Conservation (phyloP, 2,888 invertebrate genomes). For the Apamea monoglypha region DNA sequence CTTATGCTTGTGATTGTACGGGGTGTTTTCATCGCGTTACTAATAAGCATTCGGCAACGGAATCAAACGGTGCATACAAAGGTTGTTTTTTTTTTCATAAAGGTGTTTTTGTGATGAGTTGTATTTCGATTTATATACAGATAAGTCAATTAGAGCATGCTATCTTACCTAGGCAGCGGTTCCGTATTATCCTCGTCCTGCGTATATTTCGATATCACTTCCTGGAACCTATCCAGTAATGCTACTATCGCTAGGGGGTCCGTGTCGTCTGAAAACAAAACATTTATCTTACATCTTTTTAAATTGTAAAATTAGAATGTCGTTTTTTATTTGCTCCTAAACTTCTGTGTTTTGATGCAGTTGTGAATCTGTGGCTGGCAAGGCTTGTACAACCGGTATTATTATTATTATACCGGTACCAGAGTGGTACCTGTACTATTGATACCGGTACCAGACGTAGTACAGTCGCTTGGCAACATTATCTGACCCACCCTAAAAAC, state of each 20-base stretch:
- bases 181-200: constrained; percentile 81
- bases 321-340: background rate
- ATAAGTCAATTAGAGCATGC: no score
- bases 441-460: background rate
- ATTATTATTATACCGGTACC: no score
- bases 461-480: no score
- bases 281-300: background rate
- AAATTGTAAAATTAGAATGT: background rate
- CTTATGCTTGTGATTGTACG: no score
- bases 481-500: no score
- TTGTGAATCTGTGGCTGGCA: background rate
- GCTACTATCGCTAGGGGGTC: constrained; percentile 96
- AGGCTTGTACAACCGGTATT: background rate
- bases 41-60: no score
- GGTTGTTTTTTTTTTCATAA: no score
- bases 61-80: no score
- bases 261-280: constrained; percentile 78
- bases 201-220: constrained; percentile 96
- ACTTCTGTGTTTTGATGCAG: background rate
- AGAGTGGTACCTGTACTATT: background rate
- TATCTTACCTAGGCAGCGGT: constrained; percentile 81
- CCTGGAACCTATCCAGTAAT: constrained; percentile 97
- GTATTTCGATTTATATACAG: no score
- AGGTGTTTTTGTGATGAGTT: no score
- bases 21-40: no score